These are phyloP conservation scores for Serilophus lunatus DNA, from an alignment of 2,113 vertebrate genomes.

Conservation along the genomic window DNA sequence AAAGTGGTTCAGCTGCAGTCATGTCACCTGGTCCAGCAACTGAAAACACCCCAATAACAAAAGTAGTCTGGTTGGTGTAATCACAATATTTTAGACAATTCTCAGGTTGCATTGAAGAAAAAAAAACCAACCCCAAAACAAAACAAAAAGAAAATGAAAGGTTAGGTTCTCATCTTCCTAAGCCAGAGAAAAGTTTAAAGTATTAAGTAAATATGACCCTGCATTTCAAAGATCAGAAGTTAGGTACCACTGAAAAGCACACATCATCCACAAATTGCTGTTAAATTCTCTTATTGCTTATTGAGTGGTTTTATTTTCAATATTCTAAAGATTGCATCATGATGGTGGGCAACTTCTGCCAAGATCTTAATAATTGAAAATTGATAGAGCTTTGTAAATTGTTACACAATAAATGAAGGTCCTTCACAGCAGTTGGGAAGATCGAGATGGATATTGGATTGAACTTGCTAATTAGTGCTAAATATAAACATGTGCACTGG, in stretches of 20 bases:
- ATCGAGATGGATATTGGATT: neutral
- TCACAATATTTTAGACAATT: neutral
- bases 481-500: neutral
- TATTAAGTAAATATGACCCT: neutral
- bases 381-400: neutral
- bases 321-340: neutral
- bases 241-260: neutral
- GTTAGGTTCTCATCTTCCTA: neutral
- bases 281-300: neutral
- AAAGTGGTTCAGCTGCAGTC: neutral
- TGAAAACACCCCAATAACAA: neutral
- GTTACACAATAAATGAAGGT: neutral
- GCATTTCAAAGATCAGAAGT: slow-evolving; percentile 5
- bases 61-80: neutral
- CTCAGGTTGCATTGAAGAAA: neutral
- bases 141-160: neutral
- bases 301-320: neutral
- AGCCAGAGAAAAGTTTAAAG: slow-evolving; percentile 36
- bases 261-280: neutral
- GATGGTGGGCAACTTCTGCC: neutral
- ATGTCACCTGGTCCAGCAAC: neutral
- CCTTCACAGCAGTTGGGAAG: neutral
- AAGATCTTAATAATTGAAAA: neutral
- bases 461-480: slow-evolving; percentile 9
- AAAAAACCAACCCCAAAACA: too few species aligned